Evolutionary conservation across 2,888 invertebrate genomes (phyloP), one percentile per base, ranked within the genome.

Genomic region (Nephrotoma guestfalica): DNA sequence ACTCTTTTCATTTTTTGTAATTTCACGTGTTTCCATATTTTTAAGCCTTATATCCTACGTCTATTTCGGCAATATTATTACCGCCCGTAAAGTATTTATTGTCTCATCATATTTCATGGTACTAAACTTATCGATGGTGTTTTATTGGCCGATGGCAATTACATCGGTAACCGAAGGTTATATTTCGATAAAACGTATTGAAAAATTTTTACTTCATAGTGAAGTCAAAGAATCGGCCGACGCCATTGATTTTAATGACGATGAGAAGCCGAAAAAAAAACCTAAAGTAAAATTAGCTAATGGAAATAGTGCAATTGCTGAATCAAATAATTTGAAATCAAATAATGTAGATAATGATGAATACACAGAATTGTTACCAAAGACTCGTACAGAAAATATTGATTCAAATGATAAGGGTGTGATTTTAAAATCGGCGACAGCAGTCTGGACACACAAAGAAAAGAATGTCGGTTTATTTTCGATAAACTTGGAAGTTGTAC

Each of bases 91-190:
- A 90, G 93, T 96, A 0, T 97, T 96, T 90, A 95, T 96, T 6
- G 93, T 96, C 47, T 95, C 96, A 42, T 95, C 97, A 0, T 95
- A 96, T 88, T 97, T 96, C 89, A 96, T 96, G 89, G 95, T 96
- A 87, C 91, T 97, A 4, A 94, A 96, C 83, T 94, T 96, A 87
- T 94, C 95, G 0, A 93, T 97, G 91, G 96, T 96, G 0, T 95
- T 96, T 47, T 97, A 96, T 90, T 94, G 97, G 89, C 97, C 97
- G 0, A 92, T 94, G 89, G 96, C 96, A 0, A 94, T 97, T 57
- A 94, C 95, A 1, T 95, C 95, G 89, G 93, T 95, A 0, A 93
- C 96, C 0, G 97, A 97, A 89, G 95, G 95, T 0, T 92, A 94
- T 84, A 95, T 97, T 0, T 96, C 96, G 41, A 93, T 95, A 41